Evolutionary conservation across 1,140 invertebrate genomes (phyloP), one percentile per base, ranked within the genome.

Genomic region (Artemia franciscana): DNA sequence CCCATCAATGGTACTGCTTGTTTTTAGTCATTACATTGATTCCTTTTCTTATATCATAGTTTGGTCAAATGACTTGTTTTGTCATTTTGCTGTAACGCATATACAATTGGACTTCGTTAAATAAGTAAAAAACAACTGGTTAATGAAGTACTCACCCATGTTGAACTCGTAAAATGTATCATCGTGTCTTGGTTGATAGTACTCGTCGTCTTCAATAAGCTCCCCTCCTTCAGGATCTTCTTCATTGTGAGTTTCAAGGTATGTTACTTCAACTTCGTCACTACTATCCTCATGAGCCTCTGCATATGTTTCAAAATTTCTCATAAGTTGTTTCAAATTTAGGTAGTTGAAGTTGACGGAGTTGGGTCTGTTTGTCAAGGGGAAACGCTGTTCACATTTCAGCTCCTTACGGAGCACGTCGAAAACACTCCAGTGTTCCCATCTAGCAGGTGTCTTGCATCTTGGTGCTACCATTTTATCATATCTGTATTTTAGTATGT

Each of bases 391-490:
- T 28, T 65, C 65, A 24, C 65, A 63, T 7, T 59, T 60, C 60
- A 73, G 67, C 23, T 73, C 74, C 69, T 77, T 78, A 9, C 73
- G 69, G 5, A 81, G 68, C 5, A 77, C 77, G 63, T 80, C 72
- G 68, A 81, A 83, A 1, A 84, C 76, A 66, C 76, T 80, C 72
- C 77, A 78, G 63, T 78, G 78, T 64, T 76, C 71, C 59, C 76
- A 77, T 66, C 78, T 77, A 57, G 70, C 68, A 3, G 80, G 80
- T n/a, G 75, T 76, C 7, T 69, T 68, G 68, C 82, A 84, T 67
- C 77, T 73, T 15, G 82, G 82, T n/a, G 79, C 76, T 5, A 80
- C 71, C 68, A 71, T 77, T 63, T 77, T 80, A 59, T 80, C 75
- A 67, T 75, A 76, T 28, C 58, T 25, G 59, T 64, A 61, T 26